These are phyloP conservation scores for Myotis lucifugus DNA, from an alignment of 2,113 vertebrate species.

Conservation along the genomic window DNA sequence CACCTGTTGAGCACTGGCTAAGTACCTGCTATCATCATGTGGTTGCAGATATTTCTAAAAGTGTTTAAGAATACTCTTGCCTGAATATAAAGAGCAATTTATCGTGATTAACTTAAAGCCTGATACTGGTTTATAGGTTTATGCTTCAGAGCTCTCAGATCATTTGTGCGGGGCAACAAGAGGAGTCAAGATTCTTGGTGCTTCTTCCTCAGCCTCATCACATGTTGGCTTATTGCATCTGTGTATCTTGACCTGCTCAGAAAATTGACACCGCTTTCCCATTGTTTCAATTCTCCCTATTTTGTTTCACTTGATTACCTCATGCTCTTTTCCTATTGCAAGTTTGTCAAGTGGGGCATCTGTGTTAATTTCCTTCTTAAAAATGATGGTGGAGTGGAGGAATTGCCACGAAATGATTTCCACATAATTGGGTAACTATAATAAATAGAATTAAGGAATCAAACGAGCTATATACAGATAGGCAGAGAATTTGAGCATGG, in stretches of 20 bases:
- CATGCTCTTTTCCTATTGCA: not conserved
- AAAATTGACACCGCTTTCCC: not conserved
- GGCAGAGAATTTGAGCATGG: constrained; percentile 35
- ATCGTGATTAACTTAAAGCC: not conserved
- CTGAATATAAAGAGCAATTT: constrained; percentile 29
- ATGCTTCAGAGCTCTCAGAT: not conserved
- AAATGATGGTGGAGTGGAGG: not conserved
- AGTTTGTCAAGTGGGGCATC: not conserved
- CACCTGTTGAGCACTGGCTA: not conserved
- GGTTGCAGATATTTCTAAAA: constrained; percentile 11
- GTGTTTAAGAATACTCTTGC: not conserved
- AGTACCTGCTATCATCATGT: not conserved
- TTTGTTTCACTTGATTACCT: not conserved
- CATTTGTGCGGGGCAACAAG: not conserved
- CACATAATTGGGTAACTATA: not conserved
- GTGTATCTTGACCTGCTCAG: not conserved
- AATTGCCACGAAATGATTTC: constrained; percentile 15
- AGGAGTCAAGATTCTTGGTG: not conserved
- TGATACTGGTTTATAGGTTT: not conserved
- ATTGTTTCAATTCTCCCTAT: not conserved
- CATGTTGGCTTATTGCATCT: not conserved
- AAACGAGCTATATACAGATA: constrained; percentile 7
- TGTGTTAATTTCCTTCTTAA: constrained; percentile 6
- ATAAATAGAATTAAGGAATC: not conserved
- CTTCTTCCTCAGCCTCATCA: not conserved